These are phyloP conservation scores for Leptinotarsa rubiginosa DNA, from an alignment of 2,888 invertebrate genomes.

Conservation along the genomic window DNA sequence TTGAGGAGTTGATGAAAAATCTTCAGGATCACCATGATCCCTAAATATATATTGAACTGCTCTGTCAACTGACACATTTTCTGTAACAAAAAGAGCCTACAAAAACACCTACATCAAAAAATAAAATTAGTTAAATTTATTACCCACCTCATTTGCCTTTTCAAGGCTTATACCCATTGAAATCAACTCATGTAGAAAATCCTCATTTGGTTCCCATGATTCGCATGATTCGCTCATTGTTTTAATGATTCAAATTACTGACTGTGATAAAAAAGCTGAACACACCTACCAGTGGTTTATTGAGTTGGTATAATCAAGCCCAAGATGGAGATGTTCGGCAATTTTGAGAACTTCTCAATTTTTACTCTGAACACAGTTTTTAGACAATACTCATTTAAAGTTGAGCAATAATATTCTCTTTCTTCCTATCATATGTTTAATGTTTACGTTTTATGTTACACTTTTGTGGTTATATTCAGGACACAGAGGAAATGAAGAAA, in stretches of 20 bases:
- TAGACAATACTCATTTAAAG: no score
- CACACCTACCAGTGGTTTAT: no score
- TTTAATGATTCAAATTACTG: not conserved
- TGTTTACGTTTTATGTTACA: no score
- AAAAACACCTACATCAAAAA: conserved; percentile 35
- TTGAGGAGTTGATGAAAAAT: conserved; percentile 16
- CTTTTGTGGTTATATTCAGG: no score
- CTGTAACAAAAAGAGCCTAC: conserved; percentile 70
- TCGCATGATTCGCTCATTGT: conserved; percentile 42
- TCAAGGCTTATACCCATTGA: conserved; percentile 66
- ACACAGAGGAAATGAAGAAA: no score
- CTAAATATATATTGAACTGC: conserved; percentile 70
- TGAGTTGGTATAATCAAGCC: no score
- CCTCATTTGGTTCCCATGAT: conserved; percentile 61
- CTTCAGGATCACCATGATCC: conserved; percentile 55
- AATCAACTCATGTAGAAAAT: conserved; percentile 61
- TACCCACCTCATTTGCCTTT: conserved; percentile 64
- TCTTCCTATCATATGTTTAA: no score
- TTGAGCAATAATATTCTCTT: no score
- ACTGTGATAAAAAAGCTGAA: no score
- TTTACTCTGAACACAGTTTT: no score
- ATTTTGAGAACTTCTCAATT: no score
- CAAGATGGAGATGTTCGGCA: no score
- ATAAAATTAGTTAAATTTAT: not conserved
- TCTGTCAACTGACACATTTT: conserved; percentile 69